Evolutionary conservation across 2,113 vertebrate species (phyloP).

Genomic region (Lagenorhynchus albirostris): DNA sequence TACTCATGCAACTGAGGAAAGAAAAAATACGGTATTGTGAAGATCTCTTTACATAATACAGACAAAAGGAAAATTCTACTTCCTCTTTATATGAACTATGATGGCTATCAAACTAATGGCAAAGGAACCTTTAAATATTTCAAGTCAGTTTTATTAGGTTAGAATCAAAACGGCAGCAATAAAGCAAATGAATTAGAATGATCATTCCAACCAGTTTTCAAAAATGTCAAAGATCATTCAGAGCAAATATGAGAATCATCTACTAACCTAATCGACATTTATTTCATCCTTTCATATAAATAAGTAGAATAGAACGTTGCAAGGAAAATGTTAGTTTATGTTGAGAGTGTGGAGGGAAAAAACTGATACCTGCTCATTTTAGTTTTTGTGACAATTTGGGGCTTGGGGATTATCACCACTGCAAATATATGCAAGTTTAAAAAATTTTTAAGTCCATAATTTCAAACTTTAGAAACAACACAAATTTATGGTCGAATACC

Average conservation of each 20-base stretch:
- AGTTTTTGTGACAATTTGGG: background rate
- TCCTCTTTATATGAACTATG: background rate
- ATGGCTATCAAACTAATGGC: background rate
- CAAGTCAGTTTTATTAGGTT: slow-evolving; percentile 16
- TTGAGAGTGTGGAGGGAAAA: background rate
- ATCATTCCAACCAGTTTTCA: background rate
- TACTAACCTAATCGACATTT: background rate
- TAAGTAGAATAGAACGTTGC: background rate
- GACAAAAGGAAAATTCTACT: background rate
- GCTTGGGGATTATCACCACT: background rate
- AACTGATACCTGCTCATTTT: background rate
- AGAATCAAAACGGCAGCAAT: slow-evolving; percentile 31
- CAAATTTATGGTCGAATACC: background rate
- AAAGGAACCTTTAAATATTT: background rate
- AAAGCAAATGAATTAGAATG: slow-evolving; percentile 3
- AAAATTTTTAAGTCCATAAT: background rate
- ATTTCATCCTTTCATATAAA: slow-evolving; percentile 17
- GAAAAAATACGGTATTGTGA: background rate
- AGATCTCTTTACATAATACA: background rate
- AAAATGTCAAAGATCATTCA: slow-evolving; percentile 23
- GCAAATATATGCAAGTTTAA: background rate
- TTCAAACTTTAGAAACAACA: slow-evolving; percentile 38
- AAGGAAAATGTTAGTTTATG: background rate
- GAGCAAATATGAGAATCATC: background rate
- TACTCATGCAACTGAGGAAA: background rate